Evolutionary conservation across 2,113 vertebrate species (phyloP).

Genomic region (Sapayoa aenigma): DNA sequence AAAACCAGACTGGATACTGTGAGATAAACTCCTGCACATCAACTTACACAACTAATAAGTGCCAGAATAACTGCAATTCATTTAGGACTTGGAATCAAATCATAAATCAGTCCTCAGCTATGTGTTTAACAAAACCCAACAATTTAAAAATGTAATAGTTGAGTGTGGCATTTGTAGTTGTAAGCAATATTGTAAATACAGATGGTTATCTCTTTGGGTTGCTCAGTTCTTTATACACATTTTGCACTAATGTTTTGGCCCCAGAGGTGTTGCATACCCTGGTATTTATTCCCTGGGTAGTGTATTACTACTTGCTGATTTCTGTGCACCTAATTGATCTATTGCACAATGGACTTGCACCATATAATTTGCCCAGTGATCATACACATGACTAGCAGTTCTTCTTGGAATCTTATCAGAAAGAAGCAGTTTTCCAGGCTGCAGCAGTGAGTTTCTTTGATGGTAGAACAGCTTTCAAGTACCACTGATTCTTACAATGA

Average conservation of each 20-base stretch:
- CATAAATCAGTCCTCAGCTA: background rate
- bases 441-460: background rate
- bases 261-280: background rate
- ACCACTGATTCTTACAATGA: background rate
- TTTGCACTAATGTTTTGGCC: background rate
- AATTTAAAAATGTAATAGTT: background rate
- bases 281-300: background rate
- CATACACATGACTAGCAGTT: background rate
- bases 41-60: slow-evolving; percentile 7
- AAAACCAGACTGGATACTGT: background rate
- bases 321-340: background rate
- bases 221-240: background rate
- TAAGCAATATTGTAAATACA: background rate
- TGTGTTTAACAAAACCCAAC: background rate
- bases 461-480: background rate
- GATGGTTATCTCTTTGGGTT: background rate
- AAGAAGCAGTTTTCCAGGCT: background rate
- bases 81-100: background rate
- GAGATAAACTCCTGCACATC: background rate
- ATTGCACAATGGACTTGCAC: background rate
- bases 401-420: background rate
- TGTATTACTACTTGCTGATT: background rate
- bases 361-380: background rate
- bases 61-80: background rate
- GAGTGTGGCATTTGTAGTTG: background rate